Percentiles rank a stretch among this genome's conserved stretches.
These are phyloP conservation scores for Chaetodon auriga DNA, from an alignment of 2,113 vertebrate genomes.

Conservation along the genomic window DNA sequence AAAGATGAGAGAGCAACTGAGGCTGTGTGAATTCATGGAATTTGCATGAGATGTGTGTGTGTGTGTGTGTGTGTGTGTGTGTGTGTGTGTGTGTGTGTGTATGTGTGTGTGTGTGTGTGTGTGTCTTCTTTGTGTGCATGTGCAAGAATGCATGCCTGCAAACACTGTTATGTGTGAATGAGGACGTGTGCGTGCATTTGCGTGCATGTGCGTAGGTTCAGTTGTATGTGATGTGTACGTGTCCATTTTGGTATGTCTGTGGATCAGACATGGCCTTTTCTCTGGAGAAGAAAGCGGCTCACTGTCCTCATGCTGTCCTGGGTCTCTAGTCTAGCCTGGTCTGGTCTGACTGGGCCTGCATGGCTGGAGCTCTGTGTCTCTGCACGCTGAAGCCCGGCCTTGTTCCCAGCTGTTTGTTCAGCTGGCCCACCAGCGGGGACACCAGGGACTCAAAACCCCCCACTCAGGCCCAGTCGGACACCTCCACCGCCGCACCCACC, in stretches of 20 bases:
- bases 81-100: too few relatives aligned
- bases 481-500: slow-evolving; percentile 72
- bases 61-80: background rate
- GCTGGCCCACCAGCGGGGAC: slow-evolving; percentile 83
- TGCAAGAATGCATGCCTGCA: slow-evolving; percentile 18
- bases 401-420: slow-evolving; percentile 85
- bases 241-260: slow-evolving; percentile 33
- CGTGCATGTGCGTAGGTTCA: too few relatives aligned
- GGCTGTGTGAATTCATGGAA: slow-evolving; percentile 32
- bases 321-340: slow-evolving; percentile 48
- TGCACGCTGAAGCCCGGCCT: slow-evolving; percentile 75
- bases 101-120: too few relatives aligned
- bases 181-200: slow-evolving; percentile 7
- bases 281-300: slow-evolving; percentile 74
- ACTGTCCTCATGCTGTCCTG: slow-evolving; percentile 65
- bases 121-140: background rate
- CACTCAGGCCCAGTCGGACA: slow-evolving; percentile 71
- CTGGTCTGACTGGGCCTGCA: slow-evolving; percentile 55
- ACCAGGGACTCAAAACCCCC: slow-evolving; percentile 61
- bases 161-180: slow-evolving; percentile 17
- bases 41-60: slow-evolving; percentile 17
- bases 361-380: slow-evolving; percentile 66
- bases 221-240: background rate
- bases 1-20: slow-evolving; percentile 45
- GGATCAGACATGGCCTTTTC: slow-evolving; percentile 62